Evolutionary conservation across 2,113 vertebrate species (phyloP), one percentile per base, ranked within the genome.

Genomic region (Anolis sagrei): DNA sequence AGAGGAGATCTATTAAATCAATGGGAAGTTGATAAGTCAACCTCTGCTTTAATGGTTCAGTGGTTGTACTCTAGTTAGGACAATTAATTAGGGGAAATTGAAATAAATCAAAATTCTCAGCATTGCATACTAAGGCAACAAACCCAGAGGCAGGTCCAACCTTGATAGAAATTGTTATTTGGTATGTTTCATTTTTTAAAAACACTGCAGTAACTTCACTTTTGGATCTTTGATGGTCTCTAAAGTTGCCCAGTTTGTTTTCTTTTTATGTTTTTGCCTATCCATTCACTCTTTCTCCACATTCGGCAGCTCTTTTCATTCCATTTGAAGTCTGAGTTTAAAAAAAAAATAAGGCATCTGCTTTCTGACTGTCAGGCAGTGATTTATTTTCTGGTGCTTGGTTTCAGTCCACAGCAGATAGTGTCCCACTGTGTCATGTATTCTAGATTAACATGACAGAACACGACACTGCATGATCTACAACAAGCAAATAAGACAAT

Each of bases 91-190:
- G 54, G 11, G 1, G 1, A 18, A 18, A 16, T 58, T 36, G 23
- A 36, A 39, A 39, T 58, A 68, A 80, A 80, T 11, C 16, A 48
- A 66, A 68, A 32, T 81, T 21, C 21, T 19, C 44, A 81, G 64
- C 1, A 7, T 39, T 54, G 51, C 34, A n/a, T 0, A 70, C 1
- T 23, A 32, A 0, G 39, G 48, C 0, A 3, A 0, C 10, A 19
- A 72, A 58, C 23, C 29, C 62, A 23, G 25, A 78, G 51, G 2
- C 62, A 69, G 61, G 58, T 36, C 36, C 11, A 4, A 5, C 49
- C 18, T 5, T 32, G 36, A 69, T 49, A 23, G 19, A 11, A 32
- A 82, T 0, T 34, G 81, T 25, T 0, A 0, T 2, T 18, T 0
- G 7, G 36, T 49, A 18, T 58, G 5, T 36, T 0, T 75, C 34